Evolutionary conservation across 2,888 invertebrate genomes (phyloP).

Genomic region (Stenoptilia bipunctidactyla): DNA sequence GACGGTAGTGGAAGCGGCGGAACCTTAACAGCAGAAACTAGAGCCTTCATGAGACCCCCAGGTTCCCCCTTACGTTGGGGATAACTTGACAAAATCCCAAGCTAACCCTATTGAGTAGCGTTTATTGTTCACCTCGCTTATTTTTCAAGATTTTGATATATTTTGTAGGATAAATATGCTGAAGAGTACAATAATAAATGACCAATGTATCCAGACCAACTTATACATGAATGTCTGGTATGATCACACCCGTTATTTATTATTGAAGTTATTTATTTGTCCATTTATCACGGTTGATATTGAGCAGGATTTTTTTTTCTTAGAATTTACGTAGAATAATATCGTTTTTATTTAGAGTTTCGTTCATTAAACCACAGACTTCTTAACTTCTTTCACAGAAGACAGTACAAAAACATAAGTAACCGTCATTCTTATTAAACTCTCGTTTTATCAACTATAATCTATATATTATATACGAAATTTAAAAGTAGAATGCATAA

Average conservation of each 20-base stretch:
- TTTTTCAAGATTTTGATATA: not conserved
- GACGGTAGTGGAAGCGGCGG: conserved; percentile 30
- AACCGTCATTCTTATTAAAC: no score
- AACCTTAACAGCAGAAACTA: conserved; percentile 50
- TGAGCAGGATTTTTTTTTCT: no score
- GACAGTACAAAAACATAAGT: no score
- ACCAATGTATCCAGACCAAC: conserved; percentile 28
- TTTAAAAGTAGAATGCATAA: no score
- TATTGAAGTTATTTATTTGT: no score
- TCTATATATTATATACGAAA: no score
- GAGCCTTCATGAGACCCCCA: conserved; percentile 34
- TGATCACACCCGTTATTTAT: not conserved
- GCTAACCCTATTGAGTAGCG: not conserved
- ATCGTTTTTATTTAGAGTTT: no score
- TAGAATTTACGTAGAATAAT: no score
- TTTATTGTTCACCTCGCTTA: conserved; percentile 1
- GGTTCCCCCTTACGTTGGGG: conserved; percentile 63
- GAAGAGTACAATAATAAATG: conserved; percentile 50
- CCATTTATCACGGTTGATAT: no score
- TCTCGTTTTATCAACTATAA: no score
- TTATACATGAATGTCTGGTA: conserved; percentile 11
- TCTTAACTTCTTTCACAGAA: no score
- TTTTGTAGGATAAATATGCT: conserved; percentile 21
- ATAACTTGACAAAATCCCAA: conserved; percentile 23
- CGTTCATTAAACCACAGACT: no score